Conservation (phyloP, 2,888 invertebrate species). For the Himalopsyche japonica region DNA sequence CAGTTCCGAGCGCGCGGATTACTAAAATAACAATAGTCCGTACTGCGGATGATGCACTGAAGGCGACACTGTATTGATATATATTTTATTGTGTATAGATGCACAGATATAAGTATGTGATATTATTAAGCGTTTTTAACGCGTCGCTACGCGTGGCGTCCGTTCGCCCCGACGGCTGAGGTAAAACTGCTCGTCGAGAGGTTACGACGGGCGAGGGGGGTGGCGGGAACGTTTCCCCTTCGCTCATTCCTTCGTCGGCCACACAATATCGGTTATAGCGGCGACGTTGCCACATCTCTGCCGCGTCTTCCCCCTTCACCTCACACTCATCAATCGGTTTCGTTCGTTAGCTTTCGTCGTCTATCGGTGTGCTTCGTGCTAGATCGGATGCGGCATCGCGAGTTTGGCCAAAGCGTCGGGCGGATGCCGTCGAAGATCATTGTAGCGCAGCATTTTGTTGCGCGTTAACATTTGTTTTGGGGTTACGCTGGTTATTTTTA, state of each 20-base stretch:
- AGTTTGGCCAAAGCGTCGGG: not conserved
- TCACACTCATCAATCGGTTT: not conserved
- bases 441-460: not conserved
- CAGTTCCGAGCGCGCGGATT: slow-evolving; percentile 13
- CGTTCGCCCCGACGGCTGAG: slow-evolving; percentile 47
- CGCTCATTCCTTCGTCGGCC: slow-evolving; percentile 31
- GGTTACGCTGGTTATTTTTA: not conserved
- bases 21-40: not conserved
- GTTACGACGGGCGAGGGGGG: slow-evolving; percentile 44
- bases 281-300: slow-evolving; percentile 61
- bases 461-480: not conserved
- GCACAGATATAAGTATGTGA: not conserved
- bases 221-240: slow-evolving; percentile 51
- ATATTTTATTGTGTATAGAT: slow-evolving; percentile 1
- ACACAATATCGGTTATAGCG: slow-evolving; percentile 44
- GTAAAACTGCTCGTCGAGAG: slow-evolving; percentile 62
- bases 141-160: slow-evolving; percentile 48
- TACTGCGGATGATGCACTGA: slow-evolving; percentile 31
- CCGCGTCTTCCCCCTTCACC: slow-evolving; percentile 42
- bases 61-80: not conserved
- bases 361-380: slow-evolving; percentile 5
- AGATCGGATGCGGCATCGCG: slow-evolving; percentile 9
- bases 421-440: slow-evolving; percentile 1
- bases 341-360: not conserved
- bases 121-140: slow-evolving; percentile 30